Evolutionary conservation across 1,140 invertebrate genomes (phyloP).

Genomic region (Chrysomallon squamiferum): DNA sequence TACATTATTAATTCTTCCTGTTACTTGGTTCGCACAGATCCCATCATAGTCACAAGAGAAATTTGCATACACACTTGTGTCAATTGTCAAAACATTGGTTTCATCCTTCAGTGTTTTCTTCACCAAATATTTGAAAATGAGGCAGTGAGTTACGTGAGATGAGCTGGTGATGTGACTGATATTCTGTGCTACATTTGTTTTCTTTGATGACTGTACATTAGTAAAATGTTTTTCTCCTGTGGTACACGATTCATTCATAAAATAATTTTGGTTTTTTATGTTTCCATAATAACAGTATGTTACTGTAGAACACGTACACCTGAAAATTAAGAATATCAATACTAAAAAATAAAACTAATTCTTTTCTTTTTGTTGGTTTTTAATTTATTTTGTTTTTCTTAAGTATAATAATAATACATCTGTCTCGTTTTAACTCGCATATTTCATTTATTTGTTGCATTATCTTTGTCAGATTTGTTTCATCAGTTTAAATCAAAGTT

Average conservation of each 20-base stretch:
- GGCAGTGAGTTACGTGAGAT: not conserved
- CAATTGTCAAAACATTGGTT: not conserved
- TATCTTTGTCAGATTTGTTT: not conserved
- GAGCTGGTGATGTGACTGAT: not conserved
- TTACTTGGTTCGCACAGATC: not conserved
- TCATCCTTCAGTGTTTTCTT: not conserved
- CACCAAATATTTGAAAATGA: not conserved
- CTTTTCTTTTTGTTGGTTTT: not conserved
- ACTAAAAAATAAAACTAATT: not conserved
- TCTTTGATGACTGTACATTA: not conserved
- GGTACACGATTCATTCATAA: conserved; percentile 2
- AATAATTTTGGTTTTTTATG: not conserved
- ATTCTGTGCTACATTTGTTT: not conserved
- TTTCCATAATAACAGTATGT: conserved; percentile 1
- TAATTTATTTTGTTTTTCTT: not conserved
- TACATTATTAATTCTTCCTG: not conserved
- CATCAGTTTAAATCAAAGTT: not conserved
- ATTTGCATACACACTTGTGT: not conserved
- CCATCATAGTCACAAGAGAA: not conserved
- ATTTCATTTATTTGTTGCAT: not conserved
- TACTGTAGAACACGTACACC: not conserved
- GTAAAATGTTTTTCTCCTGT: not conserved
- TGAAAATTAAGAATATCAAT: not conserved
- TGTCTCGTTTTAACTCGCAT: not conserved
- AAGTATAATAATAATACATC: not conserved